A percentile compares a stretch with the other conserved stretches of the same genome.
Conservation (phyloP, 2,797 vertebrate genomes). For the Echeneis naucrates region DNA sequence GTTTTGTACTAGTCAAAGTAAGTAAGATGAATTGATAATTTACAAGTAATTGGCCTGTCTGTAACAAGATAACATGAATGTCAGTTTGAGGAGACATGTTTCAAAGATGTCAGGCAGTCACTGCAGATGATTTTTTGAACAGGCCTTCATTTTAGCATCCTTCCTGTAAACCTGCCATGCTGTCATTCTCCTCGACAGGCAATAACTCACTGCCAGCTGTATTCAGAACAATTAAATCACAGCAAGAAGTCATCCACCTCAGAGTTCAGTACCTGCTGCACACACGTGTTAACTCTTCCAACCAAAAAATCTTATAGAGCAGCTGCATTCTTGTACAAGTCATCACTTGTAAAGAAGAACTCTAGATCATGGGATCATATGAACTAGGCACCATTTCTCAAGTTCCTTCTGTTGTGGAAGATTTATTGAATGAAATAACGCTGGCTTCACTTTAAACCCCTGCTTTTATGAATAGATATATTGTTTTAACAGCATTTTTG, state of each 20-base stretch:
- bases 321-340: conserved; percentile 69
- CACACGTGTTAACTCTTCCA: conserved; percentile 43
- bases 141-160: conserved; percentile 61
- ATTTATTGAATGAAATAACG: conserved; percentile 81
- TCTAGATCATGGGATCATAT: conserved; percentile 62
- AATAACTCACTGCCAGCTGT: conserved; percentile 77
- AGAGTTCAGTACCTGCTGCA: conserved; percentile 61
- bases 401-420: conserved; percentile 63
- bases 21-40: background rate
- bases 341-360: conserved; percentile 68
- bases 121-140: conserved; percentile 53
- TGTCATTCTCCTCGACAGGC: conserved; percentile 69
- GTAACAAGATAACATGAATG: conserved; percentile 15
- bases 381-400: conserved; percentile 63
- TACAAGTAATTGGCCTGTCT: background rate
- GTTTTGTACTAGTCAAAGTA: background rate
- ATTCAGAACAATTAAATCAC: conserved; percentile 70
- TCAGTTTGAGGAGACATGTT: conserved; percentile 23
- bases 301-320: conserved; percentile 57
- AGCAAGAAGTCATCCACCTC: conserved; percentile 65
- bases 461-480: conserved; percentile 72
- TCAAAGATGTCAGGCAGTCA: conserved; percentile 24
- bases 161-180: conserved; percentile 76
- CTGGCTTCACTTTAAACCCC: conserved; percentile 65
- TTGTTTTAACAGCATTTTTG: conserved; percentile 74